Evolutionary conservation across 2,888 invertebrate genomes (phyloP), one percentile per base, ranked within the genome.

Genomic region (Drosophila buzzatii): DNA sequence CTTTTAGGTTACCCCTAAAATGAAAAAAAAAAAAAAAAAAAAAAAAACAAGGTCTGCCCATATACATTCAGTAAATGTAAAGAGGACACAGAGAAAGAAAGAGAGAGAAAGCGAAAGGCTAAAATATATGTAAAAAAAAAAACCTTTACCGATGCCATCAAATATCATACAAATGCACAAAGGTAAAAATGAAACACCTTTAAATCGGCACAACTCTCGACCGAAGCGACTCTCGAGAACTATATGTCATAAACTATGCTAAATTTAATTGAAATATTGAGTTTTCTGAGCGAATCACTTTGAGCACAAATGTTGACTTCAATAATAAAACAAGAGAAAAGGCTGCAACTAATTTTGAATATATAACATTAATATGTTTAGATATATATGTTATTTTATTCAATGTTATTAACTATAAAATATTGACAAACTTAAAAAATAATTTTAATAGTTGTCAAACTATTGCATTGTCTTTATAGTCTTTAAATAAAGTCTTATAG

Each of bases 1-100:
- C 61, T 76, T 67, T 70, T 69, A 53, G 58, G 64, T 35, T 35
- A 45, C 27, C 41, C 10, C 10, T 66, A 78, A 75, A 72, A 70
- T 42, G 52, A 18, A 44, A 64, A 71, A 66, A 69, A 64, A 52
- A 67, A 47, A 0, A 23, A 23, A 4, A 64, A 44, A 63, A 35
- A 14, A 7, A 14, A 16, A 16, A 27, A 42, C 20, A 61, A 60
- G 51, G 35, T 39, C 42, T 41, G 27, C 33, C 18, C 14, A 55
- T 9, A 58, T 56, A 27, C 37, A 16, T 39, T 53, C 39, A 27
- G 7, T 41, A n/a, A 45, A 57, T 49, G 33, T 6, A 20, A 20
- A 44, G 3, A 23, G 23, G 23, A 23, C 23, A 20, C 6, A 20
- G 44, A 6, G 44, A 18, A 23, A 27, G 16, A 0, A 27, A 18